Percentiles rank a stretch among this genome's conserved stretches.
Evolutionary conservation across 2,888 invertebrate species (phyloP).

Genomic region (Cosmia trapezina): DNA sequence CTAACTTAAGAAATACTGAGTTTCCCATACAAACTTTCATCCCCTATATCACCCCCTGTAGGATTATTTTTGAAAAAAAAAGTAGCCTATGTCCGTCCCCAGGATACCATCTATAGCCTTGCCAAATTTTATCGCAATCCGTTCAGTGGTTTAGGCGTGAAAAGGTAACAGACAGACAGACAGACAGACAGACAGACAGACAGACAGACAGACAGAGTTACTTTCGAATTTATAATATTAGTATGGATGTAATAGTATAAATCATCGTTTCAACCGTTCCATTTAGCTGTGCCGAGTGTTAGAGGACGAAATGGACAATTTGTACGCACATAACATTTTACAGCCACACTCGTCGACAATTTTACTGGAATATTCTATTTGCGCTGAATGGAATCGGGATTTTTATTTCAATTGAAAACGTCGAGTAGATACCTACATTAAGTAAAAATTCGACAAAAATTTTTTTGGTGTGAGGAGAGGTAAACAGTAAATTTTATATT

Average conservation of each 20-base stretch:
- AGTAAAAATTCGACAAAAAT: neutral
- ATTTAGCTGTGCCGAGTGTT: constrained; percentile 28
- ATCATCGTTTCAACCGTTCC: constrained; percentile 25
- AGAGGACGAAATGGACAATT: constrained; percentile 68
- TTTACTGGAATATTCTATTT: constrained; percentile 41
- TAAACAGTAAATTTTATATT: neutral
- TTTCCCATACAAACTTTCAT: too few species aligned
- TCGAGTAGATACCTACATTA: neutral
- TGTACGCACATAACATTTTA: constrained; percentile 72
- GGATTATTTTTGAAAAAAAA: too few species aligned
- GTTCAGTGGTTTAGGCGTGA: too few species aligned
- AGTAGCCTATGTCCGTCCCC: too few species aligned
- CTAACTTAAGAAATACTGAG: too few species aligned
- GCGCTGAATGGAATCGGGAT: neutral
- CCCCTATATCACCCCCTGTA: too few species aligned
- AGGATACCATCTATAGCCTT: too few species aligned
- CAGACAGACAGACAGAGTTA: too few species aligned
- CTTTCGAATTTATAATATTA: too few species aligned
- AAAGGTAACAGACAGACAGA: too few species aligned
- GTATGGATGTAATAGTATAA: constrained; percentile 15
- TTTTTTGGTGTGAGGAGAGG: neutral
- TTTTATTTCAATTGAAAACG: constrained; percentile 18
- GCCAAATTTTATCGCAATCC: too few species aligned
- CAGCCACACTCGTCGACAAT: constrained; percentile 58
- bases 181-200: too few species aligned